Conservation (phyloP, 2,797 vertebrate genomes). For the Prionace glauca region DNA sequence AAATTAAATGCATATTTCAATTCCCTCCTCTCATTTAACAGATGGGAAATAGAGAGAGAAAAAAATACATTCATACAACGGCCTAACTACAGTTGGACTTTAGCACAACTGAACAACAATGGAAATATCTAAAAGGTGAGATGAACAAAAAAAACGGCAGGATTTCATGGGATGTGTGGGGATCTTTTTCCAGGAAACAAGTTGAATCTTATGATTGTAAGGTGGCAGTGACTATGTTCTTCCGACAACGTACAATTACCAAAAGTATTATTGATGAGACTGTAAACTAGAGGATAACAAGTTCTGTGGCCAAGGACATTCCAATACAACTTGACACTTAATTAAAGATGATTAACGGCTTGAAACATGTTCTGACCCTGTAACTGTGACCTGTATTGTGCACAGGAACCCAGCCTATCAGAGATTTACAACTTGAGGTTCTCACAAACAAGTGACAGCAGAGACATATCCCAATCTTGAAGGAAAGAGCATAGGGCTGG, state of each 20-base stretch:
- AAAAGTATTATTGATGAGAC: neutral
- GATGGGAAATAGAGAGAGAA: neutral
- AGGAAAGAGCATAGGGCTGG: neutral
- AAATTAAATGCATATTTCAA: neutral
- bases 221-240: neutral
- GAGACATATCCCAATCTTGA: neutral
- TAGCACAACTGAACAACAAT: neutral
- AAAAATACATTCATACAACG: neutral
- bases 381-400: constrained; percentile 6
- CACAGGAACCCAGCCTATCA: neutral
- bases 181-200: neutral
- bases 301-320: neutral
- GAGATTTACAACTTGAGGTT: neutral
- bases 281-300: neutral
- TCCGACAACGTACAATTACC: neutral
- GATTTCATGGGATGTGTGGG: neutral
- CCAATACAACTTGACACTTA: neutral
- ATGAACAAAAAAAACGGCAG: neutral
- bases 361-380: neutral
- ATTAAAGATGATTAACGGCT: constrained; percentile 13
- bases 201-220: neutral
- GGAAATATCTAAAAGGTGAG: neutral
- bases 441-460: neutral
- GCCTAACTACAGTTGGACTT: neutral
- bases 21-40: neutral